Evolutionary conservation across 23 tunicate genomes (phyloP).

Genomic region (Corella eumyota): DNA sequence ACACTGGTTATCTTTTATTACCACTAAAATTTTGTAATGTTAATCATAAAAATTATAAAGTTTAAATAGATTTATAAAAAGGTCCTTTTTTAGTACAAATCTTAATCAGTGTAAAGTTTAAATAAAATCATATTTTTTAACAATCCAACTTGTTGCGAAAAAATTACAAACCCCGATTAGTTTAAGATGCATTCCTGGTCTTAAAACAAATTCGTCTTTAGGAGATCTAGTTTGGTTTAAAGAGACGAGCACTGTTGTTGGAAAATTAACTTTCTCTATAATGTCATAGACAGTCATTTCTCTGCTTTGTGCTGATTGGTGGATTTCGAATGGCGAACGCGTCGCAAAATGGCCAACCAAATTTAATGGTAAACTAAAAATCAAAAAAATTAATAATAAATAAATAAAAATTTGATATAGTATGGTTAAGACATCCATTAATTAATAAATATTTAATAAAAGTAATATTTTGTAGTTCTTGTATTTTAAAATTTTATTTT

Average conservation of each 20-base stretch:
- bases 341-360: slow-evolving; percentile 40
- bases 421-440: too few relatives aligned
- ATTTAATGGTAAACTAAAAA: slow-evolving; percentile 24
- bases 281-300: slow-evolving; percentile 28
- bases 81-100: too few relatives aligned
- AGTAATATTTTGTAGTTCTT: too few relatives aligned
- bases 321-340: slow-evolving; percentile 23
- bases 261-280: slow-evolving; percentile 34
- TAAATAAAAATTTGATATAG: background rate
- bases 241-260: slow-evolving; percentile 28
- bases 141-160: too few relatives aligned
- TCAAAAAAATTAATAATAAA: background rate
- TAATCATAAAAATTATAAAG: too few relatives aligned
- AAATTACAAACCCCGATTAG: slow-evolving; percentile 18
- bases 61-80: too few relatives aligned
- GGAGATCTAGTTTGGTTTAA: slow-evolving; percentile 31
- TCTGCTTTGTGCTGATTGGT: slow-evolving; percentile 5
- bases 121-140: too few relatives aligned
- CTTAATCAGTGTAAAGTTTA: too few relatives aligned
- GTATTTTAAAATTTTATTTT: too few relatives aligned
- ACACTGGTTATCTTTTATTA: too few relatives aligned
- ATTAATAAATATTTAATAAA: too few relatives aligned
- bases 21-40: too few relatives aligned
- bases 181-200: slow-evolving; percentile 54
- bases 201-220: slow-evolving; percentile 40